A percentile compares a stretch with the other conserved stretches of the same genome.
Evolutionary conservation across 2,888 invertebrate genomes (phyloP).

Genomic region (Phlogophora meticulosa): DNA sequence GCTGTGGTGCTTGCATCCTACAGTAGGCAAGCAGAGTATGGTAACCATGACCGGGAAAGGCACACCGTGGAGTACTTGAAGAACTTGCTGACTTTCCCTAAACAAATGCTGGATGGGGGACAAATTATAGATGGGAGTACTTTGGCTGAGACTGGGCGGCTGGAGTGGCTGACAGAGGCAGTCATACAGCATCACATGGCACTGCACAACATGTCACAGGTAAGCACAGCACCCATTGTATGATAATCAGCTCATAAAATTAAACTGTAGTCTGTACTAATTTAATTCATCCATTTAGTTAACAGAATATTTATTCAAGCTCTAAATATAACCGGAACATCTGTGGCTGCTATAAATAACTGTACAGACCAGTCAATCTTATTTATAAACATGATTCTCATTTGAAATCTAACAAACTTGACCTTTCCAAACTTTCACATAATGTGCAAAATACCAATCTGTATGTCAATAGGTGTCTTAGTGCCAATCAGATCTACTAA

Average conservation of each 20-base stretch:
- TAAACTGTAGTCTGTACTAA: no score
- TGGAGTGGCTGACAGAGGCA: slow-evolving; percentile 95
- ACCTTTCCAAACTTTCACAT: slow-evolving; percentile 51
- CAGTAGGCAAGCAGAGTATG: slow-evolving; percentile 99
- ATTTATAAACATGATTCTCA: slow-evolving; percentile 60
- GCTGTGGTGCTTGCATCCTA: slow-evolving; percentile 98
- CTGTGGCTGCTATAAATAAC: slow-evolving; percentile 52
- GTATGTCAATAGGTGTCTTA: slow-evolving; percentile 30
- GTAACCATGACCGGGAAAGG: slow-evolving; percentile 96
- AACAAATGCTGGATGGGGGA: slow-evolving; percentile 92
- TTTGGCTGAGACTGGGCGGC: slow-evolving; percentile 93
- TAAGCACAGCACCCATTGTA: slow-evolving; percentile 71
- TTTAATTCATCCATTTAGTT: background rate
- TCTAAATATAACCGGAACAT: slow-evolving; percentile 42
- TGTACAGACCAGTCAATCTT: slow-evolving; percentile 48
- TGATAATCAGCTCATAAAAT: background rate
- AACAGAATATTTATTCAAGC: slow-evolving; percentile 37
- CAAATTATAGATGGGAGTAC: slow-evolving; percentile 87
- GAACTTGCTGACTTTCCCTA: slow-evolving; percentile 97
- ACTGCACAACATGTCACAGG: slow-evolving; percentile 94
- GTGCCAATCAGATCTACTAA: slow-evolving; percentile 19
- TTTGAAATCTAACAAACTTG: slow-evolving; percentile 36
- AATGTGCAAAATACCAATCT: slow-evolving; percentile 4
- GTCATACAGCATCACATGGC: slow-evolving; percentile 94
- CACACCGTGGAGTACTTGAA: slow-evolving; percentile 98